These are phyloP conservation scores for Drosophila carrolli DNA, from an alignment of 1,140 invertebrate genomes.

Conservation along the genomic window DNA sequence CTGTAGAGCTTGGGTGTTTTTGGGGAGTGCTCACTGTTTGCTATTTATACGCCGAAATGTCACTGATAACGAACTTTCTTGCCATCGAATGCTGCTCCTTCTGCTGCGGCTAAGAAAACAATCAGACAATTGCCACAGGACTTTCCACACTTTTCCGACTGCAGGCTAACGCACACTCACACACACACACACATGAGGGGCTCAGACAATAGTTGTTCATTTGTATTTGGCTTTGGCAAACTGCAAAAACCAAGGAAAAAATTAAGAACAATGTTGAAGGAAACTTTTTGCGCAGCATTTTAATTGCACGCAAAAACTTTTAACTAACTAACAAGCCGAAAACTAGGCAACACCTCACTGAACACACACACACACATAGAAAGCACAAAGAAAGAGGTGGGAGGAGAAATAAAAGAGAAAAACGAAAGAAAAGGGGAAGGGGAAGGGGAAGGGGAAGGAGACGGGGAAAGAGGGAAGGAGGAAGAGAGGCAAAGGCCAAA, in stretches of 20 bases:
- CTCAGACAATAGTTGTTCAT: slow-evolving; percentile 71
- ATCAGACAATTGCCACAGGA: slow-evolving; percentile 80
- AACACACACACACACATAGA: slow-evolving; percentile 30
- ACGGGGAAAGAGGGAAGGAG: neutral
- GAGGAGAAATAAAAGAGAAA: too few species aligned
- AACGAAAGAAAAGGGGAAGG: neutral
- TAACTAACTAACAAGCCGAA: slow-evolving; percentile 81
- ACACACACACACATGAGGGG: slow-evolving; percentile 6
- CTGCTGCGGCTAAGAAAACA: slow-evolving; percentile 75
- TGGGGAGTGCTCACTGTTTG: slow-evolving; percentile 38
- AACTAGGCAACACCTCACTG: slow-evolving; percentile 80
- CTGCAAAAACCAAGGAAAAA: slow-evolving; percentile 71
- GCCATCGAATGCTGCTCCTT: slow-evolving; percentile 51
- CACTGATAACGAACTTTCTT: slow-evolving; percentile 78
- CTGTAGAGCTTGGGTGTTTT: slow-evolving; percentile 1
- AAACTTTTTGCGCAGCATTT: slow-evolving; percentile 81
- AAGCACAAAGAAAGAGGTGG: slow-evolving; percentile 23
- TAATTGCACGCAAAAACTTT: slow-evolving; percentile 82
- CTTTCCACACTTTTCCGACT: slow-evolving; percentile 67
- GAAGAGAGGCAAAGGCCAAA: slow-evolving; percentile 7
- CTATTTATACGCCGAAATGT: slow-evolving; percentile 69
- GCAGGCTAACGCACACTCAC: slow-evolving; percentile 42
- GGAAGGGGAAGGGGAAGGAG: too few species aligned
- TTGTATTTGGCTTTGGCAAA: slow-evolving; percentile 79
- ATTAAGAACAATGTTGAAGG: slow-evolving; percentile 78